These are phyloP conservation scores for Phortica variegata DNA, from an alignment of 1,140 invertebrate genomes.

Conservation along the genomic window DNA sequence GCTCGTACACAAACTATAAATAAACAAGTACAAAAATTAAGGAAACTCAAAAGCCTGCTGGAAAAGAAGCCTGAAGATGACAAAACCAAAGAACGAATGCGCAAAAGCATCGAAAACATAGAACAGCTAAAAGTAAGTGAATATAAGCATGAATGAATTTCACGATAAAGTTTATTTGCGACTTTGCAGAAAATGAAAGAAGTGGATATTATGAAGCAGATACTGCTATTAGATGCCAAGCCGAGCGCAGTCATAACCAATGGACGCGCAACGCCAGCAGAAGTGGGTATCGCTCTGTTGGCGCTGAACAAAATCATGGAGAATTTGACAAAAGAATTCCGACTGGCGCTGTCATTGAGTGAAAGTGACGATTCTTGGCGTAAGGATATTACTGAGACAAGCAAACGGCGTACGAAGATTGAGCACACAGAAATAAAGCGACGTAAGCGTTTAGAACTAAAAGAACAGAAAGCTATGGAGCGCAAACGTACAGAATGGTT, in stretches of 20 bases:
- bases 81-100: constrained; percentile 28
- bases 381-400: constrained; percentile 35
- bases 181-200: constrained; percentile 19
- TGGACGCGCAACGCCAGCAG: constrained; percentile 39
- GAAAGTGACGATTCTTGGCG: constrained; percentile 30
- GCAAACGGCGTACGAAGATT: constrained; percentile 35
- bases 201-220: constrained; percentile 28
- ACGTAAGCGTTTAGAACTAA: constrained; percentile 31
- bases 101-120: constrained; percentile 31
- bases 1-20: constrained; percentile 40
- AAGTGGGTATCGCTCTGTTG: constrained; percentile 41
- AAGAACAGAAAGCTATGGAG: constrained; percentile 33
- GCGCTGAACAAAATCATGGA: constrained; percentile 39
- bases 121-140: constrained; percentile 30
- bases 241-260: constrained; percentile 36
- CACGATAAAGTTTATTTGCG: too few species aligned
- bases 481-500: constrained; percentile 43
- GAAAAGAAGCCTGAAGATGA: constrained; percentile 28
- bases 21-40: constrained; percentile 46
- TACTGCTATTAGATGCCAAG: constrained; percentile 29
- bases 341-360: constrained; percentile 20
- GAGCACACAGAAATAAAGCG: constrained; percentile 33
- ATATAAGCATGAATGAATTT: too few species aligned
- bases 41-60: constrained; percentile 34
- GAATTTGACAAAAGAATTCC: constrained; percentile 26